A percentile compares a stretch with the other conserved stretches of the same genome.
Conservation (phyloP, 2,797 vertebrate genomes). For the Bucorvus abyssinicus region DNA sequence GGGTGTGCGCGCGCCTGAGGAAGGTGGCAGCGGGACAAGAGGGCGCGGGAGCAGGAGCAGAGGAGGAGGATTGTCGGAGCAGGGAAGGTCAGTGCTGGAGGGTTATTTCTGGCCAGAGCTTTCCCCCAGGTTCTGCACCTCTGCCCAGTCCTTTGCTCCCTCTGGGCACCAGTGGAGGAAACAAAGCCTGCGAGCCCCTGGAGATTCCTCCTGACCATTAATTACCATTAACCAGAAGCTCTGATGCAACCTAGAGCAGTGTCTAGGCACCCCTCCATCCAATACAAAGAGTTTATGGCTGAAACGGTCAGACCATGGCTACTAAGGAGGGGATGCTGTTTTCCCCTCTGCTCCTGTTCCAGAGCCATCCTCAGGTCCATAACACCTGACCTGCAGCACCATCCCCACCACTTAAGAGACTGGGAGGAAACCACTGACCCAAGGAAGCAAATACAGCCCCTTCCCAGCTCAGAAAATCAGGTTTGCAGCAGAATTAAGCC, state of each 20-base stretch:
- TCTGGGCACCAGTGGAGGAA: background rate
- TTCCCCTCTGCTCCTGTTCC: background rate
- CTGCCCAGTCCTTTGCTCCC: background rate
- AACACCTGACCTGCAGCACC: background rate
- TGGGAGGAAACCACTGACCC: background rate
- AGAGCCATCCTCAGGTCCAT: accelerated
- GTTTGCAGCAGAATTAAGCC: background rate
- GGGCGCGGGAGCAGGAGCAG: background rate
- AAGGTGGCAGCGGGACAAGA: background rate
- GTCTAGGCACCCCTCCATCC: background rate
- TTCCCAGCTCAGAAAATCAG: background rate
- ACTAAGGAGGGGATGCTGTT: background rate
- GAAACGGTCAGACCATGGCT: accelerated
- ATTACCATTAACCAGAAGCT: background rate
- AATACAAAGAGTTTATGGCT: background rate
- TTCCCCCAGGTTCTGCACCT: background rate
- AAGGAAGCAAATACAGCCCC: background rate
- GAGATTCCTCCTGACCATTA: background rate
- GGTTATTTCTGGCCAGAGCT: background rate
- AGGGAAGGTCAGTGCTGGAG: background rate
- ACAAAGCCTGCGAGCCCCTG: background rate
- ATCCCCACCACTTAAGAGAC: background rate
- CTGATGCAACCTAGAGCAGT: background rate
- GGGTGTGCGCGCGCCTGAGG: background rate
- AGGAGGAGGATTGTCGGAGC: background rate